Evolutionary conservation across 2,113 vertebrate genomes (phyloP).

Genomic region (Halcyon malimbica): DNA sequence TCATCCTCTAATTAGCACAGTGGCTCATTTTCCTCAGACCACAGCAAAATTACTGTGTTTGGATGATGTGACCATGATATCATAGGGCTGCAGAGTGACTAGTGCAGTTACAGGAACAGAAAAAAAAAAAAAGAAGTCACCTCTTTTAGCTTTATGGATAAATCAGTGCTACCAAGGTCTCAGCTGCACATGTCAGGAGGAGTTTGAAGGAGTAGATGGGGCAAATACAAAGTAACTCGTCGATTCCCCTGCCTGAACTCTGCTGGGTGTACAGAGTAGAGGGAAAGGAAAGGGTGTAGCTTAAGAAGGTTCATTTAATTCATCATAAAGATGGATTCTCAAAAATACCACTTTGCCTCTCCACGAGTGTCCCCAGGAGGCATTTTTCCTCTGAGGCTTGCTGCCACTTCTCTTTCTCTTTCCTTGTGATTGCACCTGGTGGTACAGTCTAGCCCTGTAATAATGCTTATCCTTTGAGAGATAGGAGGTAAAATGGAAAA

Average conservation of each 20-base stretch:
- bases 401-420: background rate
- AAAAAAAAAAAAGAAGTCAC: background rate
- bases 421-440: background rate
- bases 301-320: background rate
- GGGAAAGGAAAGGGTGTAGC: background rate
- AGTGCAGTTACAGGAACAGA: background rate
- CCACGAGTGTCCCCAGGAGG: background rate
- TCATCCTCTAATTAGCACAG: background rate
- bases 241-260: background rate
- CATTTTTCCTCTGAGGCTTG: background rate
- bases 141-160: background rate
- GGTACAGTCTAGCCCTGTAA: background rate
- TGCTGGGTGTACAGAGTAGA: background rate
- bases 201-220: background rate
- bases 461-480: background rate
- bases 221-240: background rate
- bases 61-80: constrained; percentile 16
- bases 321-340: background rate
- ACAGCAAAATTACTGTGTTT: background rate
- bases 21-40: background rate
- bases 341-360: background rate
- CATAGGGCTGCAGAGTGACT: background rate
- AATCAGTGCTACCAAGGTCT: background rate
- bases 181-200: background rate
- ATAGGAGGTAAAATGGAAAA: background rate